Evolutionary conservation across 1,140 invertebrate species (phyloP), one percentile per base, ranked within the genome.

Genomic region (Ceratitis capitata): DNA sequence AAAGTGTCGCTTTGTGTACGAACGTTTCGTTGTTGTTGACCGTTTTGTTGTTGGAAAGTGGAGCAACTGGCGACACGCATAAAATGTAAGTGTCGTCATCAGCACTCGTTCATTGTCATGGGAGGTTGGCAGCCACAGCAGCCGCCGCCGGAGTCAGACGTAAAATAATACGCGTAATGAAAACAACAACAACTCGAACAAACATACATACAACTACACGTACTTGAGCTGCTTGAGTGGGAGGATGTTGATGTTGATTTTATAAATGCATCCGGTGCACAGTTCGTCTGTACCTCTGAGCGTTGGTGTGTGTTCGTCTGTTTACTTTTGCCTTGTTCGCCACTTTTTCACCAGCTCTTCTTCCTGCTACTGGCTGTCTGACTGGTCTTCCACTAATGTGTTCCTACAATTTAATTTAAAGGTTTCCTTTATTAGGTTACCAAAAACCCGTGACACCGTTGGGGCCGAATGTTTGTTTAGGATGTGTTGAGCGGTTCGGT

Each of bases 201-300:
- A n/a, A n/a, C n/a, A n/a, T n/a, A n/a, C n/a, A n/a, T n/a, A n/a
- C 26, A 39, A 69, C 69, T 47, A 78, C 19, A 10, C 26, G 16
- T 19, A 74, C 69, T 78, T 78, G 19, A 78, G 69, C 9, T 78
- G 19, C 0, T 4, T 78, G 69, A 42, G 69, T 78, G 45, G 69
- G 69, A 78, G 69, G 69, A 78, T 45, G 69, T 42, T 78, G 39
- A 23, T 78, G 69, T 78, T 78, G 69, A 78, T 78, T 78, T 78
- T 78, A 78, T 78, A 78, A 78, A 78, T 78, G 69, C 69, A 78
- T 78, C 69, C 69, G 69, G 69, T 78, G 69, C 45, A n/a, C n/a
- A n/a, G n/a, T n/a, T n/a, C n/a, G n/a, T n/a, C n/a, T 47, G 39
- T 39, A 78, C n/a, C 39, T 78, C 9, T 42, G 69, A 45, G 1